Conservation (phyloP, 2,113 vertebrate genomes). For the Haemorhous mexicanus region DNA sequence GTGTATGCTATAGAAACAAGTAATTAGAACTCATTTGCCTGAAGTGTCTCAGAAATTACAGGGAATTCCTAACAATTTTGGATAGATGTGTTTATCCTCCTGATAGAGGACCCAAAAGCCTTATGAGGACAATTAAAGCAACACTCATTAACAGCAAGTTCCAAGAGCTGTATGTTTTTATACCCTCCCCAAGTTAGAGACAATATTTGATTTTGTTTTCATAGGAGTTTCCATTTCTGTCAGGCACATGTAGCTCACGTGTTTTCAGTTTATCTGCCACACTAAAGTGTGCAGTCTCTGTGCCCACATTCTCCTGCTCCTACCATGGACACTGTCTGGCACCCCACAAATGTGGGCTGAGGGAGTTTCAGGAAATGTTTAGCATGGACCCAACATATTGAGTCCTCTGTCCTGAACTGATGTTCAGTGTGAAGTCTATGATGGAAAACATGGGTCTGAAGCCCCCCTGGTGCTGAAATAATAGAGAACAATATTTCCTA, state of each 20-base stretch:
- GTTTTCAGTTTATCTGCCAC: background rate
- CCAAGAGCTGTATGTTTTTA: background rate
- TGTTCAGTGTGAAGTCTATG: background rate
- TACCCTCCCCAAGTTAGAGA: background rate
- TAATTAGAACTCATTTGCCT: background rate
- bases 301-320: background rate
- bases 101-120: background rate
- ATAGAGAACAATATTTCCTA: background rate
- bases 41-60: background rate
- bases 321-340: background rate
- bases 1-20: background rate
- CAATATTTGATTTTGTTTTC: background rate
- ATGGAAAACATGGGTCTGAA: background rate
- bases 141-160: background rate
- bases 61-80: background rate
- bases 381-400: accelerated
- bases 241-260: accelerated
- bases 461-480: background rate
- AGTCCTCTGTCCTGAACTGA: background rate
- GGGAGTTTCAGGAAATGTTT: background rate
- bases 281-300: background rate
- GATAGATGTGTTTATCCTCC: background rate
- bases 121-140: background rate
- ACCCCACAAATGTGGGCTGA: background rate
- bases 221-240: background rate